Evolutionary conservation across 2,888 invertebrate genomes (phyloP), one percentile per base, ranked within the genome.

Genomic region (Harmothoe impar): DNA sequence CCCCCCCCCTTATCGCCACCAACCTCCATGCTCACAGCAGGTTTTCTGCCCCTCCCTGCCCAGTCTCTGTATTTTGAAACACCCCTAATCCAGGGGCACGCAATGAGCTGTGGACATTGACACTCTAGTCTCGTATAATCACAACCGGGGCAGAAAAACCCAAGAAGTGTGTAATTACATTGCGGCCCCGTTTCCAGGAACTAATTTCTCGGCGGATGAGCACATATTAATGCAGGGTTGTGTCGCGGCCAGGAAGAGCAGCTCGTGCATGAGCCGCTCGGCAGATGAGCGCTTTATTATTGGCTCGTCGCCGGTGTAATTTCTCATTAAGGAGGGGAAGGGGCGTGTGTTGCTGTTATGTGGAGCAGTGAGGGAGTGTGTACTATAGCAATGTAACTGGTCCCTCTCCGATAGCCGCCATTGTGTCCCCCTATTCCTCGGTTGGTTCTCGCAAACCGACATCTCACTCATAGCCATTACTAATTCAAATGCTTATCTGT

Each of bases 191-290:
- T 29, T 56, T 86, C 86, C 86, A 20, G 86, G 25, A 54, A 52
- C 86, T 86, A 52, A 86, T 86, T 86, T 86, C 86, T 86, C 86
- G 86, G 86, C 86, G 86, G 86, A 86, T 56, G 86, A 86, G 33
- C 86, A 86, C 86, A 86, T 54, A 29, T 86, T 54, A 86, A 86
- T 86, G 25, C 31, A 17, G 25, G 86, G 52, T 15, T 84, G 35
- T 43, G 84, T 20, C 43, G 35, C 84, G 35, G 43, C 84, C 78
- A 17, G 35, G 54, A 31, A 25, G 86, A 56, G 86, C 33, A n/a
- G 86, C 54, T 54, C 29, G 86, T 25, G 54, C 52, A 52, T 86
- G 86, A 56, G 29, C 29, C 20, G 20, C 43, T 52, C 17, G 86
- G 25, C 52, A 52, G 86, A 56, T 52, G 86, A 54, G 86, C 54